Evolutionary conservation across 2,888 invertebrate species (phyloP), one percentile per base, ranked within the genome.

Genomic region (Aradus depressus): DNA sequence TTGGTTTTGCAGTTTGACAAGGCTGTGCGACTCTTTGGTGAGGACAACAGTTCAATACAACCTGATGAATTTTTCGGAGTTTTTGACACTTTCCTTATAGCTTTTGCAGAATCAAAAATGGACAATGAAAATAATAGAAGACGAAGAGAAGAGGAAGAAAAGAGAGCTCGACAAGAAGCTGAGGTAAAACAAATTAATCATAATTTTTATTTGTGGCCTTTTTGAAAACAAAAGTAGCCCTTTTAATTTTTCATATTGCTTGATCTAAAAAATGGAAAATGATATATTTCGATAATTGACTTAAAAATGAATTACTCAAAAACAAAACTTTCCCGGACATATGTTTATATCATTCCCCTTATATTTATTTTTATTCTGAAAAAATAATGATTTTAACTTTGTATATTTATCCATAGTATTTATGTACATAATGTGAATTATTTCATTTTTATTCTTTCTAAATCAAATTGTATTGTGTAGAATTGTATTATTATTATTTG

Each of bases 21-120:
- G 51, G 90, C 89, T 4, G 85, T 90, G 3, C 79, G 86, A 58
- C 73, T 88, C 1, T 95, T 93, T 66, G 92, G 93, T 26, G 92
- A 95, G 68, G 93, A 93, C 62, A 77, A 85, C 3, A 77, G 78
- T 0, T 79, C 79, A 31, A 75, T 86, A 19, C 89, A 92, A 51
- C 92, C 93, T 0, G 92, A 93, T 62, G 91, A 90, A 64, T 85
- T 95, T 71, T 95, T 93, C 70, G 90, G 89, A 2, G 86, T 90
- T 39, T 84, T 95, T 62, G 93, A 92, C 70, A 75, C 81, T 3
- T 95, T 95, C 72, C 72, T 95, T 6, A 72, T 77, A 22, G 81
- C 88, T 18, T 79, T 93, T 60, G 71, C 75, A 6, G 93, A 95
- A 65, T 91, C 92, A 1, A 74, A 82, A 52, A 80, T 84, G 34